Evolutionary conservation across 2,797 vertebrate species (phyloP), one percentile per base, ranked within the genome.

Genomic region (Acestrorhynchus altus): DNA sequence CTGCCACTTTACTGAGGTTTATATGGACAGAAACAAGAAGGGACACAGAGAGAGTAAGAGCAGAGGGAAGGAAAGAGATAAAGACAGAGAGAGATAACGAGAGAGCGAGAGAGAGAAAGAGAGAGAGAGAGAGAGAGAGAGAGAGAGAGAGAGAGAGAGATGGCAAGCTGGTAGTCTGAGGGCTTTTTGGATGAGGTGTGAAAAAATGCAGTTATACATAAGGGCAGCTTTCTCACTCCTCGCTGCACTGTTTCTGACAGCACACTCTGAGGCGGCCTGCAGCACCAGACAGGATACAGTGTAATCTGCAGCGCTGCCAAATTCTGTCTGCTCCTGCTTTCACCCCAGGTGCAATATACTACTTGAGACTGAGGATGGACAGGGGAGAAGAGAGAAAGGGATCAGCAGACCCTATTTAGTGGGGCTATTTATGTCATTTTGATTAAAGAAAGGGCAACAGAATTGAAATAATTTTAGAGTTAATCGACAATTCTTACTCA

Each of bases 181-280:
- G 86, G 87, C 72, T 75, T 61, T 64, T 35, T 65, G 28, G 66
- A 79, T 75, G 87, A 92, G 90, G 93, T 93, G 93, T 92, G 92
- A 94, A 91, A 79, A 85, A 90, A 90, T 63, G 85, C 88, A 81
- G 79, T 90, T 85, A 83, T 84, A 86, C 87, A 91, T 87, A 87
- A 89, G 89, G 88, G 90, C 91, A 92, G 87, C 85, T 89, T 90
- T 86, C 89, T 91, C 88, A 89, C 71, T 71, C 74, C 35, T 46
- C 73, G 54, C 68, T 74, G 75, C 70, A 66, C 74, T 22, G n/a
- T 20, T 59, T 71, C 65, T 77, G 74, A 77, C 81, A 80, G 71
- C 74, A 74, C 49, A 18, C 72, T 61, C 61, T 40, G 51, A 31
- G 31, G 3, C 40, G 44, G 61, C 61, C 61, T 65, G 61, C 61